Base-by-base conservation (phyloP, 1,140 invertebrate genomes). In the Drosophila erecta region DNA sequence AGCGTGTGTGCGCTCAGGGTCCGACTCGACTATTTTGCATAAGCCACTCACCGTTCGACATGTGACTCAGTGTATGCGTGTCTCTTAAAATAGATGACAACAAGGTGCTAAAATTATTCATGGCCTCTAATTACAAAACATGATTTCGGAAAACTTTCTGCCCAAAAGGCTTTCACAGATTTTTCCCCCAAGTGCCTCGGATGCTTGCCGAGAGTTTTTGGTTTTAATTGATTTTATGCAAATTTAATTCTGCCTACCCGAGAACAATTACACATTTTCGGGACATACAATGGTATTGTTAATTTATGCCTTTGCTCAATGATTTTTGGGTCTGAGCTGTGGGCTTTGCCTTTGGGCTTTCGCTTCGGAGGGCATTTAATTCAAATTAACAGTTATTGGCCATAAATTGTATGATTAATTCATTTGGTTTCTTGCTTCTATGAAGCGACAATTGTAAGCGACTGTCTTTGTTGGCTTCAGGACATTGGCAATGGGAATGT, bases 171-270 rank as follows among this genome's bases (percentile, higher is more conserved):
- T 35, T 43, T 35, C 38, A 44, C 43, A 41, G 54, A 50, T 35
- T 53, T 56, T 41, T 35, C 20, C 59, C 59, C 64, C 46, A 20
- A 51, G 56, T 75, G 53, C 41, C 27, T 20, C 0, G 30, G 15
- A 49, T 64, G 55, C 55, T 64, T 41, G 44, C 27, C 46, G 60
- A 60, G 47, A 67, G 30, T 70, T 58, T 54, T 43, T 41, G 60
- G 57, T 76, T 84, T 84, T 87, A 87, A 87, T 87, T 87, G 84
- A 87, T 84, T 87, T 87, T 87, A 87, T 87, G 84, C 87, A 87
- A 87, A 87, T 87, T 74, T 62, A 76, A 80, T 89, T 70, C 49
- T 17, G 46, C 41, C 56, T 49, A 50, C 47, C 57, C 51, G 12
- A 69, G 50, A 70, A 51, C 54, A 53, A 77, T 70, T 60, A 59